Evolutionary conservation across 2,113 vertebrate species (phyloP).

Genomic region (Cochlearius cochlearius): DNA sequence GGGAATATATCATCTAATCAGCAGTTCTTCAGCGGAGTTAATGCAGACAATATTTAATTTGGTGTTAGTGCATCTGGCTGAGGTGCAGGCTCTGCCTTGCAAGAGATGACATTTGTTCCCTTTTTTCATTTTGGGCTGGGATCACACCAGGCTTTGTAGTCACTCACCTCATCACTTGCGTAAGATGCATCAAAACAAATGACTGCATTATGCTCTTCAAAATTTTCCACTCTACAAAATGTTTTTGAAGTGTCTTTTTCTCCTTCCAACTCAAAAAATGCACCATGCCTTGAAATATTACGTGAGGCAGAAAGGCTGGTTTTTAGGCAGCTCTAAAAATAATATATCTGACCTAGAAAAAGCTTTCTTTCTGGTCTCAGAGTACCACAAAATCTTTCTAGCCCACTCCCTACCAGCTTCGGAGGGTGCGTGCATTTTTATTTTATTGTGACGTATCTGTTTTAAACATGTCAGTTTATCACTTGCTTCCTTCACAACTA

Average conservation of each 20-base stretch:
- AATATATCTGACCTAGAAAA: not conserved
- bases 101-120: not conserved
- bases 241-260: not conserved
- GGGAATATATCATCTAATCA: not conserved
- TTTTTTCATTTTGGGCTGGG: not conserved
- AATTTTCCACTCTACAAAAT: not conserved
- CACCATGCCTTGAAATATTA: not conserved
- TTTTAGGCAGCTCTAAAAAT: conserved; percentile 1
- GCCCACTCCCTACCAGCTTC: not conserved
- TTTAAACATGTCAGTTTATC: not conserved
- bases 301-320: not conserved
- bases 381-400: not conserved
- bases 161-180: not conserved
- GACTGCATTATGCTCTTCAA: not conserved
- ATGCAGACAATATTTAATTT: not conserved
- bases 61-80: not conserved
- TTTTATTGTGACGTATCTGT: not conserved
- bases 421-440: not conserved
- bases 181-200: not conserved
- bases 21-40: not conserved
- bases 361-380: not conserved
- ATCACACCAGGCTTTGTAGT: not conserved
- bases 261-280: not conserved
- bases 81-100: not conserved
- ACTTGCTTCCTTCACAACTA: not conserved